A percentile compares a stretch with the other conserved stretches of the same genome.
phyloP scores from a whole-genome alignment of 1,140 invertebrate genomes.

The Lordiphosa clarofinis region DNA sequence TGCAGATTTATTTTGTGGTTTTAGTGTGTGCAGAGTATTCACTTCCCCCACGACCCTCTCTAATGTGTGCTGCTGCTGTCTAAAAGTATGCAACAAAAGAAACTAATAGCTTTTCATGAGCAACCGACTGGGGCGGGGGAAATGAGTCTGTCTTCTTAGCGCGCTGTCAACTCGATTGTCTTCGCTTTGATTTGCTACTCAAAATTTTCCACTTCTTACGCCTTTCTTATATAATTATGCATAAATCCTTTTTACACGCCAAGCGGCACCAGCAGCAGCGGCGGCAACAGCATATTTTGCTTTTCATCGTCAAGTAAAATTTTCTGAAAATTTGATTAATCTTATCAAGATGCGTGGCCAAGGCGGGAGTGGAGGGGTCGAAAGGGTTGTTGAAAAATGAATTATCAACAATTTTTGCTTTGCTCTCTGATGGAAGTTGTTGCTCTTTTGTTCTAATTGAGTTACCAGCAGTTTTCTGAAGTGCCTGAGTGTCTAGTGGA shows the following conservation, averaged over 20 bases:
- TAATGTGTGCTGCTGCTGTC: constrained; percentile 56
- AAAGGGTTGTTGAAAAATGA: constrained; percentile 57
- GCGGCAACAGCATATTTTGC: constrained; percentile 42
- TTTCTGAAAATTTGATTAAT: constrained; percentile 79
- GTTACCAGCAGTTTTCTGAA: constrained; percentile 45
- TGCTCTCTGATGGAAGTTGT: constrained; percentile 10
- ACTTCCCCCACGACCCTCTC: constrained; percentile 2
- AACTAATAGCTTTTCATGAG: constrained; percentile 47
- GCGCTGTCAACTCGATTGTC: constrained; percentile 58
- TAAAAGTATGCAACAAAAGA: constrained; percentile 66
- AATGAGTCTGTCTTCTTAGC: constrained; percentile 43
- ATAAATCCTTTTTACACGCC: constrained; percentile 72
- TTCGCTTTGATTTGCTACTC: constrained; percentile 51
- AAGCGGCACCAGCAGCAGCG: neutral
- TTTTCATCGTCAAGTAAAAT: constrained; percentile 32
- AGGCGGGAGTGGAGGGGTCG: constrained; percentile 9
- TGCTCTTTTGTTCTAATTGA: constrained; percentile 62
- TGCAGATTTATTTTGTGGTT: constrained; percentile 72
- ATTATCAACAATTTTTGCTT: constrained; percentile 69
- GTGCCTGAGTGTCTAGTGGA: constrained; percentile 4
- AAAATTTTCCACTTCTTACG: constrained; percentile 47
- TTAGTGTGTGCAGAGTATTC: constrained; percentile 10
- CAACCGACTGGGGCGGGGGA: constrained; percentile 2
- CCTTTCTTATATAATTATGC: constrained; percentile 75
- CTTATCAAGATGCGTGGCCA: constrained; percentile 69